These are phyloP conservation scores for Marmota monax DNA, from an alignment of 2,113 vertebrate species.

Conservation along the genomic window DNA sequence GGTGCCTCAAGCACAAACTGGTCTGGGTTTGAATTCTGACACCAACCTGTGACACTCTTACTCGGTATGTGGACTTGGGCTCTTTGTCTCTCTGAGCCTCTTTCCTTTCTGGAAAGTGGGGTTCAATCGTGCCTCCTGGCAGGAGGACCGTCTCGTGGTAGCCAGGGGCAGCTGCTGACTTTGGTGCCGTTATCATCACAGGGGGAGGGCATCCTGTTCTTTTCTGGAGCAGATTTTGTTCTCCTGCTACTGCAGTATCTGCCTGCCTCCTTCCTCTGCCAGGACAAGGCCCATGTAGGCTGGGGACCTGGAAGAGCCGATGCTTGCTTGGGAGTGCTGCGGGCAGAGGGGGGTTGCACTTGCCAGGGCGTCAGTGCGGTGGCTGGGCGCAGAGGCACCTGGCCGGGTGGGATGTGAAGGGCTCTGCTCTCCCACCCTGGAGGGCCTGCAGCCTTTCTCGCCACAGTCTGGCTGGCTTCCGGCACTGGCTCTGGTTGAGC, in stretches of 20 bases:
- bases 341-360: accelerated
- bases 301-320: not conserved
- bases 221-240: not conserved
- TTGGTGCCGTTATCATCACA: accelerated
- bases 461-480: not conserved
- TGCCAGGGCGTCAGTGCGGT: accelerated
- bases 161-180: no score
- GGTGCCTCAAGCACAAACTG: accelerated
- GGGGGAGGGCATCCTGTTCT: accelerated
- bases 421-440: no score
- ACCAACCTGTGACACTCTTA: no score
- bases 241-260: not conserved
- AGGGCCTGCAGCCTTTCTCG: no score
- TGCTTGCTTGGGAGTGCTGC: accelerated
- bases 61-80: not conserved
- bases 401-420: accelerated
- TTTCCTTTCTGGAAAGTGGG: not conserved
- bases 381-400: accelerated
- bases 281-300: not conserved
- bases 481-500: not conserved
- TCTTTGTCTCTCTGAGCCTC: not conserved
- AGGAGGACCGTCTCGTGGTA: not conserved
- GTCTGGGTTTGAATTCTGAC: not conserved
- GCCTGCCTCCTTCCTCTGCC: not conserved
- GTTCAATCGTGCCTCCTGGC: not conserved